phyloP scores from a whole-genome alignment of 92 coral and sea anemone species.

The Phymanthus crucifer region DNA sequence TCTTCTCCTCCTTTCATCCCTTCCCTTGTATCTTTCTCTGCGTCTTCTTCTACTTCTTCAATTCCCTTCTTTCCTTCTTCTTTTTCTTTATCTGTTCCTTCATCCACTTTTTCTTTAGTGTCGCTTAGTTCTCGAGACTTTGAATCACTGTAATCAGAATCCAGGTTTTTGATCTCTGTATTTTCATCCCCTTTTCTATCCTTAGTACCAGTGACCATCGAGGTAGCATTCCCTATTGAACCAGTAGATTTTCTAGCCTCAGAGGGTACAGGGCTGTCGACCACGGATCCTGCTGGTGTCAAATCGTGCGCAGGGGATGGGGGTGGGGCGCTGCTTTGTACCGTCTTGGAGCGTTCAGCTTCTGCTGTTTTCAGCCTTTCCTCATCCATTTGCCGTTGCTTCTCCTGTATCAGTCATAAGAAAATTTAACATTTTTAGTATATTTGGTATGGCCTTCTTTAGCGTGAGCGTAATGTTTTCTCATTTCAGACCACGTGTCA shows the following conservation, averaged over 20 bases:
- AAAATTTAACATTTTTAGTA: neutral
- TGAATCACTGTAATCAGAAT: neutral
- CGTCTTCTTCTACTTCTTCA: neutral
- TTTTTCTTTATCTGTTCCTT: neutral
- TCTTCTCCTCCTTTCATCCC: neutral
- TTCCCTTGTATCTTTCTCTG: neutral
- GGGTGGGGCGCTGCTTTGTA: constrained; percentile 54
- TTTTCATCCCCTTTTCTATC: neutral
- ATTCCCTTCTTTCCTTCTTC: neutral
- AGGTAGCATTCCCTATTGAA: neutral
- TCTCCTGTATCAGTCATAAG: constrained; percentile 20
- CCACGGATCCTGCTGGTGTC: constrained; percentile 15
- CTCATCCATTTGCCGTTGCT: constrained; percentile 58
- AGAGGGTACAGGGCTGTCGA: constrained; percentile 4
- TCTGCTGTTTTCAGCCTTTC: constrained; percentile 28
- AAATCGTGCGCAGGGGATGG: constrained; percentile 9
- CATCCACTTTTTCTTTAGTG: neutral
- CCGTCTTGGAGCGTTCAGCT: constrained; percentile 52
- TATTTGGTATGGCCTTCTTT: too few species aligned
- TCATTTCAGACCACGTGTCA: too few species aligned
- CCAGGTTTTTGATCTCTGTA: neutral
- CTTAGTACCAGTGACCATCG: neutral
- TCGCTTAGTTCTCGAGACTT: neutral
- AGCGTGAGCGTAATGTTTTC: too few species aligned
- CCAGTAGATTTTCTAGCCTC: neutral